Percentiles rank a stretch among this genome's conserved stretches.
Conservation (phyloP, 2,113 vertebrate genomes). For the Oncorhynchus kisutch region DNA sequence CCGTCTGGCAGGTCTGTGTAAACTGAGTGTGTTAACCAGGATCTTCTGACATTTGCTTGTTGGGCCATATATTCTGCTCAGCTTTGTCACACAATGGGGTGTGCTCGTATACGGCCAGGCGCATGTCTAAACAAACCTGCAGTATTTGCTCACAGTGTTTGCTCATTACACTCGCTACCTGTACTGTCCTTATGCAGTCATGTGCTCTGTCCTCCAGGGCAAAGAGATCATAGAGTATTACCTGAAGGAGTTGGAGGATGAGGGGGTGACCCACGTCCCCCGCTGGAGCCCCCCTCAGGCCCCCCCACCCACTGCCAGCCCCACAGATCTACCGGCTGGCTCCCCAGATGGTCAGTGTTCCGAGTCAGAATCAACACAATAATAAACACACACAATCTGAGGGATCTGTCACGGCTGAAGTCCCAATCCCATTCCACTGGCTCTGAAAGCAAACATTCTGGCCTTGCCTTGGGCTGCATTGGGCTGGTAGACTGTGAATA, state of each 20-base stretch:
- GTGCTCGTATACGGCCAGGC: neutral
- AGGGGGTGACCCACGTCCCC: slow-evolving; percentile 86
- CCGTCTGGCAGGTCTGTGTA: neutral
- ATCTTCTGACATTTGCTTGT: neutral
- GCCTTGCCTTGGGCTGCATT: neutral
- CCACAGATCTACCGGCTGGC: slow-evolving; percentile 64
- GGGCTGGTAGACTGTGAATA: neutral
- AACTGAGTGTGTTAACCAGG: neutral
- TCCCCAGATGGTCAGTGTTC: slow-evolving; percentile 79
- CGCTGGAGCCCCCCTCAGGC: slow-evolving; percentile 79
- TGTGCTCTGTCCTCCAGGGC: slow-evolving; percentile 71
- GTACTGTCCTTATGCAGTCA: neutral
- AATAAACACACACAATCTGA: neutral
- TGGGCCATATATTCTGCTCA: neutral
- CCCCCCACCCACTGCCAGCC: slow-evolving; percentile 25
- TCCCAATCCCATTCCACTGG: neutral
- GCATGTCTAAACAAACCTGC: neutral
- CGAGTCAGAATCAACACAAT: neutral
- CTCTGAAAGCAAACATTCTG: neutral
- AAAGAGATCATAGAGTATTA: slow-evolving; percentile 97
- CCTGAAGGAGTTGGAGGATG: slow-evolving; percentile 85
- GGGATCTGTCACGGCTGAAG: neutral
- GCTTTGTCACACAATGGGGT: neutral
- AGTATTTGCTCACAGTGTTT: neutral
- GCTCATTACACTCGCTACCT: neutral